These are phyloP conservation scores for Spodoptera littoralis DNA, from an alignment of 2,888 invertebrate genomes.

Conservation along the genomic window DNA sequence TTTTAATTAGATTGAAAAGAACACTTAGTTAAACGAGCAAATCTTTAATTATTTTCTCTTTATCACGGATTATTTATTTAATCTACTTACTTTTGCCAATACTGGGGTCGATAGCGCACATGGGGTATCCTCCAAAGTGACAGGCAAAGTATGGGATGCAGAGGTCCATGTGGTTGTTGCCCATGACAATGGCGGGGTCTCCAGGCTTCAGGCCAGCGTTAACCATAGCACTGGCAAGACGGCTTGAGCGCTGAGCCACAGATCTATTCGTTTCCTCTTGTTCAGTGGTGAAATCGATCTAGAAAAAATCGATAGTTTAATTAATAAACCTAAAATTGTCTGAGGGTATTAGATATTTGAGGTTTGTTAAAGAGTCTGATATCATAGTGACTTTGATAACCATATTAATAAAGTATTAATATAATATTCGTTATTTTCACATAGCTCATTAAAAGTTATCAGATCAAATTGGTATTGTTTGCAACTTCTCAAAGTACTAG, in stretches of 20 bases:
- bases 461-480: no score
- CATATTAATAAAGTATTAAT: no score
- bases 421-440: no score
- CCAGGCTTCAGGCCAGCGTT: conserved; percentile 64
- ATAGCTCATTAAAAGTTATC: no score
- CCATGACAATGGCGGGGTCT: conserved; percentile 66
- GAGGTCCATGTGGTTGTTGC: conserved; percentile 67
- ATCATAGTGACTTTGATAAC: no score
- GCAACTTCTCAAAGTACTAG: no score
- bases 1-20: background rate
- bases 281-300: conserved; percentile 67
- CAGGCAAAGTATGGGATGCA: conserved; percentile 68
- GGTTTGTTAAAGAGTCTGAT: no score
- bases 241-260: conserved; percentile 62
- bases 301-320: background rate
- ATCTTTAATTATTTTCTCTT: background rate
- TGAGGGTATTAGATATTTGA: no score
- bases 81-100: conserved; percentile 55
- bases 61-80: background rate
- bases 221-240: conserved; percentile 66
- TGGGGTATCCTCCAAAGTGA: conserved; percentile 63
- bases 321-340: no score
- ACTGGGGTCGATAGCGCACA: conserved; percentile 65
- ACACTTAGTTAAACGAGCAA: background rate
- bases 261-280: conserved; percentile 64